Evolutionary conservation across 2,888 invertebrate species (phyloP), one percentile per base, ranked within the genome.

Genomic region (Pammene aurita): DNA sequence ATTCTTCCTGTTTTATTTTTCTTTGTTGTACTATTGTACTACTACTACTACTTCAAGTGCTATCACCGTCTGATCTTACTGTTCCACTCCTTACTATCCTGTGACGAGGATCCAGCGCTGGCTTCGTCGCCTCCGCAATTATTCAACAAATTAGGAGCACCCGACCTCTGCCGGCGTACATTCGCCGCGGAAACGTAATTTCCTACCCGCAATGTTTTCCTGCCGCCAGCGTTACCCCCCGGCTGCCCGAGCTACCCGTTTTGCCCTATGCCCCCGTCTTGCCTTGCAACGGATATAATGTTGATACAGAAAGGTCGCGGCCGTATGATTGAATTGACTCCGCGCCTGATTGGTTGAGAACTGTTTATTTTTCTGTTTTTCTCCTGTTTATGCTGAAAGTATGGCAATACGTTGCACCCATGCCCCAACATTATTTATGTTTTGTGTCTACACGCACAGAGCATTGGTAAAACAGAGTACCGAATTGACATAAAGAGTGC

Each of bases 91-190:
- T n/a, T 42, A 42, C 63, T 64, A 46, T 11, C 54, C 38, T 58
- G 58, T 44, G 63, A n/a, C 54, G 41, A 57, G 63, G 13, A 52
- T 44, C 52, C 44, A 46, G 46, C 38, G 54, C 58, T 58, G 52
- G 64, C 68, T 71, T 70, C 74, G 74, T 75, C 77, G 77, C 77
- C 75, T 76, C 75, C 74, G 78, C 84, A 86, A 87, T 86, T 88
- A 86, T 85, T 85, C 84, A 84, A 76, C 81, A 83, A 88, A 86
- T 87, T 85, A 86, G 82, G 82, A 80, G 74, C 78, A 76, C 75
- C 78, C 76, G 76, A 81, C 80, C 82, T 80, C 76, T 78, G 76
- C 80, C 75, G 76, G 73, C 69, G 75, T 54, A 70, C 67, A 62
- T 70, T 67, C 62, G 68, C 66, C 72, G 71, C 74, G 76, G 77